Percentiles rank a stretch among this genome's conserved stretches.
These are phyloP conservation scores for Odobenus rosmarus DNA, from an alignment of 2,113 vertebrate species.

Conservation along the genomic window DNA sequence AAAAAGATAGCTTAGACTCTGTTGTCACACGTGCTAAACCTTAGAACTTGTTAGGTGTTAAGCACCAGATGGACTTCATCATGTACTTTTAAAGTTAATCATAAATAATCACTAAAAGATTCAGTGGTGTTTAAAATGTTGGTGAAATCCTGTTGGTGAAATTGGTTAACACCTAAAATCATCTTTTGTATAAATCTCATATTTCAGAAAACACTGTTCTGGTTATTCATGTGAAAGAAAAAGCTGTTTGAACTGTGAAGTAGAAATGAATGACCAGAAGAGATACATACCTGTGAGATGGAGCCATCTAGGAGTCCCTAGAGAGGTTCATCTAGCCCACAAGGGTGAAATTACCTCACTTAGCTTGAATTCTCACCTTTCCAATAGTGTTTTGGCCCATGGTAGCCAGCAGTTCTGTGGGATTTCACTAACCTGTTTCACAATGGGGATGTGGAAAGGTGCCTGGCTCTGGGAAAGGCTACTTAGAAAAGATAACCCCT, in stretches of 20 bases:
- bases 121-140: slow-evolving; percentile 20
- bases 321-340: not conserved
- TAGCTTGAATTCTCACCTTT: slow-evolving; percentile 13
- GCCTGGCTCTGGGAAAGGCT: not conserved
- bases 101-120: slow-evolving; percentile 2
- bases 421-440: not conserved
- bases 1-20: not conserved
- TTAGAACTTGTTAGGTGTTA: not conserved
- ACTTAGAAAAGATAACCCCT: not conserved
- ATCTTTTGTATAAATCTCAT: not conserved
- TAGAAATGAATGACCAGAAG: slow-evolving; percentile 26
- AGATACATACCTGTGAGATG: not conserved
- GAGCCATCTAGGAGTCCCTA: not conserved
- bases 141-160: slow-evolving; percentile 24
- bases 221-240: not conserved
- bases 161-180: not conserved
- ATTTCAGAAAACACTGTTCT: slow-evolving; percentile 3
- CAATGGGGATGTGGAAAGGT: not conserved
- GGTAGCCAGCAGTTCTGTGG: not conserved
- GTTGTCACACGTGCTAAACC: slow-evolving; percentile 16
- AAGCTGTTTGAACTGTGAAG: not conserved
- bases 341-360: not conserved
- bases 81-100: not conserved
- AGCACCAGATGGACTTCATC: not conserved
- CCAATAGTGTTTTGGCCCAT: not conserved